phyloP scores from a whole-genome alignment of 2,888 invertebrate species.

The Caenorhabditis angaria region DNA sequence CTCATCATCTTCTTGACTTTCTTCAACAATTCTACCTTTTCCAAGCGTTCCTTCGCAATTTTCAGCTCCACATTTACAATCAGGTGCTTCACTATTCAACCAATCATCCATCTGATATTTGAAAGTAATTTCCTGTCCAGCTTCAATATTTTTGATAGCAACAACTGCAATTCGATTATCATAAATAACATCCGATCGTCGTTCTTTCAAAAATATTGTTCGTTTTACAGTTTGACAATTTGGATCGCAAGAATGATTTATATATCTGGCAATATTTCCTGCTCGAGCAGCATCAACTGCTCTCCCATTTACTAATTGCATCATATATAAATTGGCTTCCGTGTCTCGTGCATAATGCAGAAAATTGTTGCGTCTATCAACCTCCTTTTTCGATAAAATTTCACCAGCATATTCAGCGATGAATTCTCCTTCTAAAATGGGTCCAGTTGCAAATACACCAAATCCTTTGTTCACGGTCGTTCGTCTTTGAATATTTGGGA shows the following conservation, averaged over 20 bases:
- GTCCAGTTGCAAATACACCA: constrained; percentile 15
- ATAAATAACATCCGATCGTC: neutral
- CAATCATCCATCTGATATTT: constrained; percentile 10
- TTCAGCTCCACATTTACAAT: constrained; percentile 12
- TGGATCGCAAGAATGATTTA: constrained; percentile 31
- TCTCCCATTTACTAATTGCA: constrained; percentile 6
- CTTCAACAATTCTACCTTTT: neutral
- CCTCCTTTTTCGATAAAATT: constrained; percentile 16
- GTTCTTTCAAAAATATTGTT: neutral
- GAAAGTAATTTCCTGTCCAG: constrained; percentile 5
- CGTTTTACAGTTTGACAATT: constrained; percentile 10
- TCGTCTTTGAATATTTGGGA: neutral
- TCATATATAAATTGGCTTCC: constrained; percentile 24
- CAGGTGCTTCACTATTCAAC: neutral
- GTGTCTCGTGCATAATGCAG: neutral
- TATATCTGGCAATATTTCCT: constrained; percentile 26
- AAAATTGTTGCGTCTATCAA: neutral
- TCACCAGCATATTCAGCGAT: constrained; percentile 25
- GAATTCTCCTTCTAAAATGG: constrained; percentile 11
- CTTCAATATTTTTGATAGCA: constrained; percentile 5
- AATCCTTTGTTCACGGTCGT: constrained; percentile 9
- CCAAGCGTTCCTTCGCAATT: constrained; percentile 5
- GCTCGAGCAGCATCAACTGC: constrained; percentile 15
- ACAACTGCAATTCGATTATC: constrained; percentile 8
- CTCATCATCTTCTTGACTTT: neutral